Evolutionary conservation across 2,888 invertebrate genomes (phyloP).

Genomic region (Tethea ocularis): DNA sequence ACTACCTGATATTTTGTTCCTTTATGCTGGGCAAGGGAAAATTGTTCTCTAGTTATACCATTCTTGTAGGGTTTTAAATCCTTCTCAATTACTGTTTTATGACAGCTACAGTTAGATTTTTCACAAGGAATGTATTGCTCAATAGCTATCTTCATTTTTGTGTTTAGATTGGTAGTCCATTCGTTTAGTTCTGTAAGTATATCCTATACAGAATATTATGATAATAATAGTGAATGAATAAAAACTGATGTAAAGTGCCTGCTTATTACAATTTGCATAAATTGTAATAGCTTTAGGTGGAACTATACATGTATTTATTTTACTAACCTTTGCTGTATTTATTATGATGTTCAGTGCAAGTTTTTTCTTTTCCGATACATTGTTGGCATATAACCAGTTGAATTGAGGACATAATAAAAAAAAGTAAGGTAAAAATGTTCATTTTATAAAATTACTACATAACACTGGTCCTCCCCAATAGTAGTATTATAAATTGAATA

Average conservation of each 20-base stretch:
- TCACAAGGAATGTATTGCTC: slow-evolving; percentile 82
- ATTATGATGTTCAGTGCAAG: slow-evolving; percentile 34
- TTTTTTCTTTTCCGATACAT: slow-evolving; percentile 33
- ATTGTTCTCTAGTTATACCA: slow-evolving; percentile 88
- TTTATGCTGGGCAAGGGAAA: slow-evolving; percentile 81
- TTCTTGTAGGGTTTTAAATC: slow-evolving; percentile 88
- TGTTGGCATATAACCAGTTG: slow-evolving; percentile 26
- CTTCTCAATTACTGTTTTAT: slow-evolving; percentile 84
- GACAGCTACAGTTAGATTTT: slow-evolving; percentile 85
- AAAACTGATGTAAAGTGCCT: too few relatives aligned
- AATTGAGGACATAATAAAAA: slow-evolving; percentile 13
- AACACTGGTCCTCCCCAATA: too few relatives aligned
- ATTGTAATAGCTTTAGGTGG: too few relatives aligned
- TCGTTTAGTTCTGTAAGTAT: slow-evolving; percentile 72
- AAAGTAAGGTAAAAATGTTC: background rate
- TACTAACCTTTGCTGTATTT: slow-evolving; percentile 46
- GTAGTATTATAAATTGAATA: too few relatives aligned
- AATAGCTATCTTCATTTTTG: slow-evolving; percentile 77
- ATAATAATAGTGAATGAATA: too few relatives aligned
- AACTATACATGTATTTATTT: too few relatives aligned
- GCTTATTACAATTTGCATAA: too few relatives aligned
- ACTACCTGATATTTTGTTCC: slow-evolving; percentile 78
- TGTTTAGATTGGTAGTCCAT: slow-evolving; percentile 62
- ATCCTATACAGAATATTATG: background rate
- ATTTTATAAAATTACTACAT: too few relatives aligned